Evolutionary conservation across 2,113 vertebrate genomes (phyloP), one percentile per base, ranked within the genome.

Genomic region (Brachyhypopomus occidentalis): DNA sequence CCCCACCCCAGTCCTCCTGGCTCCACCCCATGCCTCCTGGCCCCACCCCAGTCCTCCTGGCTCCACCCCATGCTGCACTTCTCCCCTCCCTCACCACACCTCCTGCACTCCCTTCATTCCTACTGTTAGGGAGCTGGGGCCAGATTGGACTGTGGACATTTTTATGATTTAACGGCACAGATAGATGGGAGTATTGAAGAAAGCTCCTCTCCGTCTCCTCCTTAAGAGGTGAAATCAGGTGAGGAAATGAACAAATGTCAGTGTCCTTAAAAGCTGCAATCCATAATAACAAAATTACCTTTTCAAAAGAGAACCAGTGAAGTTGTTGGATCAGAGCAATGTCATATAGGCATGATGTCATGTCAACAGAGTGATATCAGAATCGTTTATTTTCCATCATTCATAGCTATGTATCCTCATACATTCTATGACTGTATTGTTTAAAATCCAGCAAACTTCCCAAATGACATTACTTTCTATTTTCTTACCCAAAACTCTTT

Each of bases 111-210:
- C 23, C 83, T 81, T 71, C 60, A 12, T 60, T 76, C 77, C 79
- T 85, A 70, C 71, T 55, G 66, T 69, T 41, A 60, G 56, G 70
- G 74, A 64, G 23, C 73, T 19, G 25, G 17, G 59, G 76, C 74
- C 66, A 60, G 63, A 58, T 58, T 45, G 64, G 55, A 48, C 9
- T 80, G 63, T 45, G 86, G 77, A 77, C 71, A 0, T 85, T 85
- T 81, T 79, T 38, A 79, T 82, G 82, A 86, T 87, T 84, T 82
- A 86, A 80, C 78, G 70, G 71, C 59, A 27, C 22, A 75, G 56
- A 77, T 83, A 70, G 77, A 83, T 86, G 67, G 60, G 59, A 75
- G 58, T 70, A 85, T 86, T 83, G 83, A 87, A 83, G 62, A 66
- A 71, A 83, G 80, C 72, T 84, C 82, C 80, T 81, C 36, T 1